Percentiles rank a stretch among this genome's conserved stretches.
These are phyloP conservation scores for Catocala fraxini DNA, from an alignment of 2,888 invertebrate genomes.

Conservation along the genomic window DNA sequence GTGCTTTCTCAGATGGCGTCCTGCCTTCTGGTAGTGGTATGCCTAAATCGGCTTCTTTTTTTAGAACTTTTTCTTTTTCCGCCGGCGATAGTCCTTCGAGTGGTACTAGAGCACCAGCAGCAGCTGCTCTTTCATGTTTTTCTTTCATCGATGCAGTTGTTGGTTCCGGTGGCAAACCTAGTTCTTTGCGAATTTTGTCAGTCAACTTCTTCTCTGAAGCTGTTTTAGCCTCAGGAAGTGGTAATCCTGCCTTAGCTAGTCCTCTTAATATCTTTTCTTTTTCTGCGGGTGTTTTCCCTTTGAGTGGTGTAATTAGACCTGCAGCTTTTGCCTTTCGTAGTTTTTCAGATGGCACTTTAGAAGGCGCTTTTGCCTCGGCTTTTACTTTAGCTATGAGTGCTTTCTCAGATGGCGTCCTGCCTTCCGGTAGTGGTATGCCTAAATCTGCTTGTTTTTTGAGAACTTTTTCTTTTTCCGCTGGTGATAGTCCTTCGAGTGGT, in stretches of 20 bases:
- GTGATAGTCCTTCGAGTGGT: no score
- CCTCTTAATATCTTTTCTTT: not conserved
- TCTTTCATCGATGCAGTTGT: no score
- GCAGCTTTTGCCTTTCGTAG: not conserved
- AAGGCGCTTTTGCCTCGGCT: no score
- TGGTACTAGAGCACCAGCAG: no score
- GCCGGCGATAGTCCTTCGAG: no score
- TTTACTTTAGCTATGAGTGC: no score
- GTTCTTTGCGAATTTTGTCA: not conserved
- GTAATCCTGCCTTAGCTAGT: not conserved
- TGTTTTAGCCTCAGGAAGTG: not conserved
- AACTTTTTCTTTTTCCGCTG: no score
- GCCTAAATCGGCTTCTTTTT: not conserved
- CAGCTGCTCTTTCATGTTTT: no score
- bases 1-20: slow-evolving; percentile 7
- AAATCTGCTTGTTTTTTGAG: no score
- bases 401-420: not conserved
- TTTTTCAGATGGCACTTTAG: no score
- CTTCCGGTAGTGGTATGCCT: not conserved
- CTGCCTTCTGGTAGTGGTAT: slow-evolving; percentile 7
- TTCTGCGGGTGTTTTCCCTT: not conserved
- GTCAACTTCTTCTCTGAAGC: not conserved
- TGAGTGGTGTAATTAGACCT: not conserved
- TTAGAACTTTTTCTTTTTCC: no score
- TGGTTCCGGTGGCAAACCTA: no score